Conservation (phyloP, 2,797 vertebrate genomes). For the Liasis olivaceus region DNA sequence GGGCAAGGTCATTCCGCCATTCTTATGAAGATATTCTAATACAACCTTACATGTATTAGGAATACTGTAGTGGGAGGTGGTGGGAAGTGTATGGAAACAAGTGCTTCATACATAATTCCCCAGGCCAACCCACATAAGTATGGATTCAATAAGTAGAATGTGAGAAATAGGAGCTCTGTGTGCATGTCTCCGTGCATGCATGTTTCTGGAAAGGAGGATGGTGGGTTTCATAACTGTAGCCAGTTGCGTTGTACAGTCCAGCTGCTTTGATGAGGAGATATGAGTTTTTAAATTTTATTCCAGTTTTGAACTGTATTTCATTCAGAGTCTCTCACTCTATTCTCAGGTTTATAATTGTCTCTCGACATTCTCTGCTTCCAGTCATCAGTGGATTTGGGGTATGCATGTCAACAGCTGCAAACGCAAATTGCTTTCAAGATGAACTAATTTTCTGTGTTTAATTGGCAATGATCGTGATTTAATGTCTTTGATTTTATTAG, state of each 20-base stretch:
- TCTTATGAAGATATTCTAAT: not conserved
- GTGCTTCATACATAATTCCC: not conserved
- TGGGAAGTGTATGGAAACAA: not conserved
- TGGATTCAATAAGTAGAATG: not conserved
- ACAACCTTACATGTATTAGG: not conserved
- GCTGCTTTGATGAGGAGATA: not conserved
- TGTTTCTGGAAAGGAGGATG: not conserved
- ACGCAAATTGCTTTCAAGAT: conserved; percentile 9
- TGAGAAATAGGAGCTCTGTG: not conserved
- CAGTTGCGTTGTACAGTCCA: not conserved
- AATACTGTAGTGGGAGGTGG: not conserved
- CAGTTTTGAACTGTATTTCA: not conserved
- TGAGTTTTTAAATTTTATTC: not conserved
- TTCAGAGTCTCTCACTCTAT: not conserved
- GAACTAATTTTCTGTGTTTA: conserved; percentile 31
- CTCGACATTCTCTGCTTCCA: not conserved
- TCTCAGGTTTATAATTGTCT: not conserved
- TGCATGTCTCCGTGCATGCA: too few relatives aligned
- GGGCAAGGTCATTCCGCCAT: not conserved
- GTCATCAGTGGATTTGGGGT: not conserved
- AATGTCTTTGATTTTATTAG: not conserved
- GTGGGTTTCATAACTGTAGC: not conserved
- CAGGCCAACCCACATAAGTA: not conserved
- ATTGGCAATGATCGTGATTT: conserved; percentile 42
- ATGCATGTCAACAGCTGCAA: conserved; percentile 20